Evolutionary conservation across 2,888 invertebrate species (phyloP).

Genomic region (Julus scandinavius): DNA sequence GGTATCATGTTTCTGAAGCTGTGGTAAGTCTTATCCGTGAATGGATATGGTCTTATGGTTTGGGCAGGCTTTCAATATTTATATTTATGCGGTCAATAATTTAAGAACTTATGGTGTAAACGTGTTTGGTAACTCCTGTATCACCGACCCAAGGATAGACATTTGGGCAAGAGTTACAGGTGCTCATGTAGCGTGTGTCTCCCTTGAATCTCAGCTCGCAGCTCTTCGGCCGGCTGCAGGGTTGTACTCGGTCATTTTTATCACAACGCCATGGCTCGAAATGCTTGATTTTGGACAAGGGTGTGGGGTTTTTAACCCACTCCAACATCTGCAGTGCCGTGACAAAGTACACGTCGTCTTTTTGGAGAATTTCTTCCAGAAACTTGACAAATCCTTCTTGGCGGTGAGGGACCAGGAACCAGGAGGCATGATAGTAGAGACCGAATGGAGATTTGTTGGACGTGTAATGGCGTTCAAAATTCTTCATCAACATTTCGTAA

Average conservation of each 20-base stretch:
- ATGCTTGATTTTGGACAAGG: conserved; percentile 79
- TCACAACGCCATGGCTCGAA: conserved; percentile 69
- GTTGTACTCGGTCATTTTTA: conserved; percentile 40
- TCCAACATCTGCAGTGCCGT: conserved; percentile 95
- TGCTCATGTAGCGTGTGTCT: conserved; percentile 88
- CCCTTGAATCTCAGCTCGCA: conserved; percentile 58
- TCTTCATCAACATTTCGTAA: conserved; percentile 92
- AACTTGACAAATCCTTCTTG: conserved; percentile 94
- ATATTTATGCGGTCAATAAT: conserved; percentile 2
- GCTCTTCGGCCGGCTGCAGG: conserved; percentile 56
- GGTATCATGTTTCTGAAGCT: background rate
- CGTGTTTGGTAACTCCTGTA: conserved; percentile 55
- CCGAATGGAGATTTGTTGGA: conserved; percentile 94
- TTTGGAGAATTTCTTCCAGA: conserved; percentile 86
- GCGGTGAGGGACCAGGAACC: conserved; percentile 95
- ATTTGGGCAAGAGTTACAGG: conserved; percentile 93
- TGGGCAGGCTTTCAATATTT: background rate
- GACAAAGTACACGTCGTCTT: conserved; percentile 90
- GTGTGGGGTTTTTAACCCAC: conserved; percentile 95
- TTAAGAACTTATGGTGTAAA: conserved; percentile 52
- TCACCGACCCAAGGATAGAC: conserved; percentile 94
- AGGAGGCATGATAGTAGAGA: conserved; percentile 91
- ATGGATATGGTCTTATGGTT: background rate
- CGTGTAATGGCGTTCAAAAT: conserved; percentile 93
- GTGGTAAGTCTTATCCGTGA: background rate